Evolutionary conservation across 1,140 invertebrate species (phyloP).

Genomic region (Cydia strobilella): DNA sequence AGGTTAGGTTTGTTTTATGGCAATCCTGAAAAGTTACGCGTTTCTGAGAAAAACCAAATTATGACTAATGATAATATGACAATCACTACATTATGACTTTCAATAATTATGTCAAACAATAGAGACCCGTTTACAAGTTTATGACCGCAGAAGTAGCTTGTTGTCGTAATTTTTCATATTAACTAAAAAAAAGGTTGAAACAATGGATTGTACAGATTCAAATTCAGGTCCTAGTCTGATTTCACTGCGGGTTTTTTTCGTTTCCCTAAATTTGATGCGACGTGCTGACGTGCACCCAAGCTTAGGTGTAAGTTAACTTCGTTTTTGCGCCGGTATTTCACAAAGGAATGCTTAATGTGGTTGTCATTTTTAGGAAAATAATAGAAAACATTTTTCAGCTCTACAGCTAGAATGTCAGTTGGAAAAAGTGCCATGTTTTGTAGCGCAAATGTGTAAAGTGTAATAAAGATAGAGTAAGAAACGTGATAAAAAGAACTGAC

Average conservation of each 20-base stretch:
- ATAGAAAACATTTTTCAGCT: not conserved
- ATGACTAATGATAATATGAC: no score
- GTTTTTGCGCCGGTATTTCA: not conserved
- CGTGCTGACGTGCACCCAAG: not conserved
- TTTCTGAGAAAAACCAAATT: no score
- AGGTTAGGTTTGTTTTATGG: no score
- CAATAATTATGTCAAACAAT: no score
- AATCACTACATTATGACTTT: no score
- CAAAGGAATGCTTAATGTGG: not conserved
- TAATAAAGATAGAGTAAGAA: not conserved
- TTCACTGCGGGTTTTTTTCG: no score
- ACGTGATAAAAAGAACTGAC: not conserved
- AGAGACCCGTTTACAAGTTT: no score
- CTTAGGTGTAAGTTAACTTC: not conserved
- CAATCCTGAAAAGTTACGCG: no score
- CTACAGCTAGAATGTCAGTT: not conserved
- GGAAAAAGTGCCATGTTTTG: not conserved
- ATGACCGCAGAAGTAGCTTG: no score
- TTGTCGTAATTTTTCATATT: not conserved
- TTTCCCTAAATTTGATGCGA: not conserved
- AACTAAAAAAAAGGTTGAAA: not conserved
- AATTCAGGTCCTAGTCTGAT: no score
- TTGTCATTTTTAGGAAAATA: conserved; percentile 3
- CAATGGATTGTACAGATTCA: no score
- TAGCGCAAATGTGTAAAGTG: not conserved